A percentile compares a stretch with the other conserved stretches of the same genome.
These are phyloP conservation scores for Tetraodon nigroviridis DNA, from an alignment of 2,113 vertebrate genomes.

Conservation along the genomic window DNA sequence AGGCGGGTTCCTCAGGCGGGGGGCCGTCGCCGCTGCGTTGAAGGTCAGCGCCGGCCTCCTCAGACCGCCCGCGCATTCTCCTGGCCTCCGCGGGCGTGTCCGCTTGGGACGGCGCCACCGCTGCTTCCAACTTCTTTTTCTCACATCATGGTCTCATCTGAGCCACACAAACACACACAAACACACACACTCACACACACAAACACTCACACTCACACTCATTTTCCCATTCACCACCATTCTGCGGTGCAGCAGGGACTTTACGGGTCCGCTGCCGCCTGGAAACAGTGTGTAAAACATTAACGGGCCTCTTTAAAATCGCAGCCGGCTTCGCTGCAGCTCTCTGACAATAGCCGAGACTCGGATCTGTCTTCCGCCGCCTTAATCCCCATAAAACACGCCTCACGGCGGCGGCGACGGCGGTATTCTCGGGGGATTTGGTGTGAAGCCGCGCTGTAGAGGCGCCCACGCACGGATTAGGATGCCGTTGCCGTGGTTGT, in stretches of 20 bases:
- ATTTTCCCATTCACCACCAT: constrained; percentile 42
- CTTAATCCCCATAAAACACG: constrained; percentile 66
- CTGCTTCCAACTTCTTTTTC: too few relatives aligned
- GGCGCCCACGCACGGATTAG: constrained; percentile 67
- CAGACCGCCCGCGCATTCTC: too few relatives aligned
- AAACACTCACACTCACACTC: constrained; percentile 8
- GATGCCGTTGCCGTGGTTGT: constrained; percentile 46
- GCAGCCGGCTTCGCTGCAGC: constrained; percentile 40
- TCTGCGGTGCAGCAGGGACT: constrained; percentile 35
- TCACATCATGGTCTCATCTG: too few relatives aligned
- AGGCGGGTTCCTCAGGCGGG: constrained; percentile 1
- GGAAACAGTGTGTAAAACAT: constrained; percentile 63
- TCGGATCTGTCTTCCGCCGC: constrained; percentile 62
- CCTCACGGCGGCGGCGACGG: constrained; percentile 57
- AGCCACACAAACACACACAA: too few relatives aligned
- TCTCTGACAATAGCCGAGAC: constrained; percentile 61
- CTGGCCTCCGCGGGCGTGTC: too few relatives aligned
- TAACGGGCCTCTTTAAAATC: constrained; percentile 61
- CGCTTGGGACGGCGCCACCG: too few relatives aligned
- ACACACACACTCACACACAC: too few relatives aligned
- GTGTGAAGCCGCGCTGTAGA: constrained; percentile 55
- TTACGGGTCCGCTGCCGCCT: constrained; percentile 51
- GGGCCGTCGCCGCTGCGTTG: constrained; percentile 35
- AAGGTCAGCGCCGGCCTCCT: constrained; percentile 42
- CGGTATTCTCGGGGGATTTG: constrained; percentile 65